phyloP scores from a whole-genome alignment of 1,140 invertebrate species.

The Papilio polyxenes region DNA sequence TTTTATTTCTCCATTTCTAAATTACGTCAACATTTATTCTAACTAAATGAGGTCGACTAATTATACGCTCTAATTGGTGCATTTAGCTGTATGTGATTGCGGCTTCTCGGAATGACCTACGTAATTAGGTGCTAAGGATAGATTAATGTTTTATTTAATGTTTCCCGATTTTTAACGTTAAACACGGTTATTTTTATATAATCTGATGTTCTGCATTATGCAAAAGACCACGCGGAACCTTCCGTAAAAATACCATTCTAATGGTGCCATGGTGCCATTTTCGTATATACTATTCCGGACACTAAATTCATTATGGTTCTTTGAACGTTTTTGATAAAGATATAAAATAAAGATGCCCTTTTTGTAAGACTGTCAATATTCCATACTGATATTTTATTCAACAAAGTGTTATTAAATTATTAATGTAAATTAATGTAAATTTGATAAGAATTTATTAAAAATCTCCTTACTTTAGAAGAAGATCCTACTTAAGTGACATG shows the following conservation, averaged over 20 bases:
- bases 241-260: too few species aligned
- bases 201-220: too few species aligned
- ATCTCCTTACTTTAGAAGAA: background rate
- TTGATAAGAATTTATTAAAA: background rate
- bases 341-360: too few species aligned
- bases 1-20: constrained; percentile 31
- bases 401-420: background rate
- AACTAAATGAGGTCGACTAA: constrained; percentile 35
- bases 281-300: too few species aligned
- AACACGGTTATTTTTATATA: background rate
- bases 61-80: constrained; percentile 36
- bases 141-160: constrained; percentile 18
- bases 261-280: too few species aligned
- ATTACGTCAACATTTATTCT: constrained; percentile 27
- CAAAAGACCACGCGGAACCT: too few species aligned
- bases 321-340: too few species aligned
- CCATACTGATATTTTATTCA: background rate
- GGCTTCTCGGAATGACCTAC: constrained; percentile 34
- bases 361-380: too few species aligned
- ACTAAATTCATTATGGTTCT: too few species aligned
- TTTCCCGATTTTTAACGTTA: background rate
- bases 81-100: constrained; percentile 32
- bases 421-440: background rate
- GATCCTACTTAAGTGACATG: background rate
- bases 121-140: constrained; percentile 28